Base-by-base conservation (phyloP, 1,140 invertebrate genomes). In the Eumeta japonica region DNA sequence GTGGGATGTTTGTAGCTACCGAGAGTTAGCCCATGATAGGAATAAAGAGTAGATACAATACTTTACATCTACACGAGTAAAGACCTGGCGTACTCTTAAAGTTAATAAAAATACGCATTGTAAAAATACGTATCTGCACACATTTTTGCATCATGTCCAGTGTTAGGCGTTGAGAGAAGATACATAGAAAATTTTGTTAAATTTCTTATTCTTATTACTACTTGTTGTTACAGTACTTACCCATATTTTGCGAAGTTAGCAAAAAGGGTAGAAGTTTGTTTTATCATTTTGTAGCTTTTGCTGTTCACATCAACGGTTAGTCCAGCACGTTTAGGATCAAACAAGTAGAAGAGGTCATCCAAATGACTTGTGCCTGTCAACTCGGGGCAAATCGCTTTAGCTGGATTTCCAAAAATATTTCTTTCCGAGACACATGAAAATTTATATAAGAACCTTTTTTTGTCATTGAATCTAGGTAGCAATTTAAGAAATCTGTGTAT, bases 201-300 rank as follows among this genome's bases (percentile, higher is more conserved):
- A n/a, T n/a, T n/a, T n/a, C n/a, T n/a, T n/a, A n/a, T n/a, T n/a
- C n/a, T n/a, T n/a, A n/a, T n/a, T n/a, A n/a, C n/a, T n/a, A n/a
- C n/a, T n/a, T n/a, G n/a, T n/a, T n/a, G n/a, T n/a, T n/a, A 32
- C 16, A 35, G 32, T 31, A 43, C 45, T 44, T 47, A 75, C 74
- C 55, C 48, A 42, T 65, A 51, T 47, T 63, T 74, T 2, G 66
- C 66, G 34, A 77, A 77, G 31, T 73, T 75, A 0, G 70, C 52
- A 58, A 67, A 67, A 7, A 77, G 20, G 38, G 60, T 66, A 1
- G 60, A 64, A 15, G 67, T 46, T 30, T 62, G 47, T 16, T 58
- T 48, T 1, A 46, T 55, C 49, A 67, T 58, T 16, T 46, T 54
- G 18, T 37, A 34, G n/a, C 43, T 34, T 27, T 19, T 19, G 14